phyloP scores from a whole-genome alignment of 2,113 vertebrate genomes.

The Epinephelus moara region DNA sequence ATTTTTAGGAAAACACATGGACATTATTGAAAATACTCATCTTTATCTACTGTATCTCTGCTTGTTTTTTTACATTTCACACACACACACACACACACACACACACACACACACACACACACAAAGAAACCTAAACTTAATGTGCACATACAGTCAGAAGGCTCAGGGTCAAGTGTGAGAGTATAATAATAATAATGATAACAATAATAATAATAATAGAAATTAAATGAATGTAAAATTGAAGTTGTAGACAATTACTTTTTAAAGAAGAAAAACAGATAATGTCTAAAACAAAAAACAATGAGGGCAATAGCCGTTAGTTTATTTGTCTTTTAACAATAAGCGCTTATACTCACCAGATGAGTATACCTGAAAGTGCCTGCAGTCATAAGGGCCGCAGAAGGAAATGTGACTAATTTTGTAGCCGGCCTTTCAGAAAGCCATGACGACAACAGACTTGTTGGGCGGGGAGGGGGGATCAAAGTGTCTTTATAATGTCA shows the following conservation, averaged over 20 bases:
- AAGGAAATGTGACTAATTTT: constrained; percentile 62
- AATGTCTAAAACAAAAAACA: not conserved
- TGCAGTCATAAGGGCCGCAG: constrained; percentile 16
- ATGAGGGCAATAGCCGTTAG: not conserved
- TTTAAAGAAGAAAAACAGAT: no score
- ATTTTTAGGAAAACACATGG: no score
- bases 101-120: no score
- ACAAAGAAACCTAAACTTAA: no score
- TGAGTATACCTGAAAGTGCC: constrained; percentile 30
- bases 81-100: no score
- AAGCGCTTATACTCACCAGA: not conserved
- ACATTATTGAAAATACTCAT: no score
- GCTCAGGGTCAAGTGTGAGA: not conserved
- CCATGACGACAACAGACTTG: constrained; percentile 42
- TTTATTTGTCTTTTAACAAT: not conserved
- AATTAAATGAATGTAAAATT: not conserved
- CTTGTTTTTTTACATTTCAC: no score
- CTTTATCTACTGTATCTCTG: no score
- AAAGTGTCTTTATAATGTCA: constrained; percentile 74
- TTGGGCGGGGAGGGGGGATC: constrained; percentile 37
- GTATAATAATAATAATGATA: not conserved
- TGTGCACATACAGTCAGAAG: not conserved
- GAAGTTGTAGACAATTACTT: not conserved
- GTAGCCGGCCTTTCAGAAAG: constrained; percentile 50
- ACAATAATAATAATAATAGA: not conserved